phyloP scores from a whole-genome alignment of 2,113 vertebrate genomes.

The Apaloderma vittatum region DNA sequence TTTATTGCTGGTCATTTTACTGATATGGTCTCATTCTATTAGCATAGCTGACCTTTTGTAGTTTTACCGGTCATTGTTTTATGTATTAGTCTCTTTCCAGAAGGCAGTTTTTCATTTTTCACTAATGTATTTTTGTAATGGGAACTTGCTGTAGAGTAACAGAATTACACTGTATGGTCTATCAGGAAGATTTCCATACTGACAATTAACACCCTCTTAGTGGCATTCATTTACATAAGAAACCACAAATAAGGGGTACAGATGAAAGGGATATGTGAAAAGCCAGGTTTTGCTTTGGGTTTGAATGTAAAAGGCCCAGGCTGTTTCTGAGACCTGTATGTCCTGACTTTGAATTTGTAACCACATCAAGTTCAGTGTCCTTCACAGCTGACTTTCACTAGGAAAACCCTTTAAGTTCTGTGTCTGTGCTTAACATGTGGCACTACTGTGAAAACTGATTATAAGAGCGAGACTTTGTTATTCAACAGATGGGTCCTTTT shows the following conservation, averaged over 20 bases:
- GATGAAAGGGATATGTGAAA: not conserved
- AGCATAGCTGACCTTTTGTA: not conserved
- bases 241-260: not conserved
- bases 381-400: not conserved
- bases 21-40: not conserved
- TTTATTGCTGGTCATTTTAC: not conserved
- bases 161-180: not conserved
- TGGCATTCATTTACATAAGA: not conserved
- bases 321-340: not conserved
- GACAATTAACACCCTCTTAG: not conserved
- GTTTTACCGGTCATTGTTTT: not conserved
- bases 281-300: not conserved
- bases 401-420: not conserved
- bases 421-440: not conserved
- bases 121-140: not conserved
- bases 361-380: not conserved
- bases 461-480: not conserved
- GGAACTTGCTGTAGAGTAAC: not conserved
- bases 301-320: not conserved
- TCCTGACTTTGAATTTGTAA: not conserved
- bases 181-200: not conserved
- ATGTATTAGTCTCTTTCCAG: not conserved
- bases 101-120: constrained; percentile 17
- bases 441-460: not conserved
- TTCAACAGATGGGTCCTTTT: not conserved